Base-by-base conservation (phyloP, 2,797 vertebrate genomes). In the Naso thynnoides region DNA sequence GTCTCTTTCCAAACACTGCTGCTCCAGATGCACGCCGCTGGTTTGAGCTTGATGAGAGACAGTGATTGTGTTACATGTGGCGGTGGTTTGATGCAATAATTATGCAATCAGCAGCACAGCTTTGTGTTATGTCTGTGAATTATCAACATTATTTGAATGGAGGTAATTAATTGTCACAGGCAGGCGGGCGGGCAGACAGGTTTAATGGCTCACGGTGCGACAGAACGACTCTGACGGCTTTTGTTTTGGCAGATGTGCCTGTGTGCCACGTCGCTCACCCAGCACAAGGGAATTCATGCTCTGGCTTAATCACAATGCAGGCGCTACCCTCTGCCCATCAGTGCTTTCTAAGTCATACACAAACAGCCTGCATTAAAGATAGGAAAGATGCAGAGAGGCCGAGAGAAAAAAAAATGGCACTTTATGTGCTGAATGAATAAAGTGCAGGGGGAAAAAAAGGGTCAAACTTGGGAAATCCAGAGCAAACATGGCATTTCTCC, bases 51-150 rank as follows among this genome's bases (percentile, higher is more conserved):
- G 91, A 94, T 93, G 93, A 94, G 86, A 91, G 78, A 55, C 78
- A 2, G 59, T 82, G 91, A 93, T 94, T 93, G 86, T 83, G 89
- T 93, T 93, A 91, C 92, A 92, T 88, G 89, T 62, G 59, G 49
- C 70, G 38, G 86, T 9, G 81, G 91, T 91, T 88, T 72, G 86
- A 89, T 82, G 90, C 84, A 86, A 84, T 91, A 92, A 94, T 92
- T 92, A 87, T 81, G 89, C 80, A 93, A 93, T 94, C 92, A 94
- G 87, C 80, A 83, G 82, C 69, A 38, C 55, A 66, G 83, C 87
- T 85, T 84, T 84, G 82, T 86, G 86, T 89, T 88, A 81, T 80
- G 83, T 83, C 70, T 85, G 69, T 83, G 84, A 91, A 88, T 89
- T 81, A 91, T 90, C 80, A 81, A 81, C 82, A 67, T 86, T 89